These are phyloP conservation scores for Glareola pratincola DNA, from an alignment of 2,113 vertebrate species.

Conservation along the genomic window DNA sequence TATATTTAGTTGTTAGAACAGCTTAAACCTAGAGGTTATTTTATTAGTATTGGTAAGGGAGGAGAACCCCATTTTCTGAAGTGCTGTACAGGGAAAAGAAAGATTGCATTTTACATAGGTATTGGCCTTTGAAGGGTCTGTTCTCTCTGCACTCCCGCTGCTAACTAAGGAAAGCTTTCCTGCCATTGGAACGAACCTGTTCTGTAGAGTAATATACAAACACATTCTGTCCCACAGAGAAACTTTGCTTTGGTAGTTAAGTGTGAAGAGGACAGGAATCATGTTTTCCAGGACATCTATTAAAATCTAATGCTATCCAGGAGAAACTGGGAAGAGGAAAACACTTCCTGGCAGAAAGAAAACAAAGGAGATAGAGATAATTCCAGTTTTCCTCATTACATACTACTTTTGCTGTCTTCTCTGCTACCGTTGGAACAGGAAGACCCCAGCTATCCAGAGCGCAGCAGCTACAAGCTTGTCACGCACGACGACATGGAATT, in stretches of 20 bases:
- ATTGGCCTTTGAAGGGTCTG: neutral
- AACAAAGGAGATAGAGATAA: neutral
- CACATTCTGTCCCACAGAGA: neutral
- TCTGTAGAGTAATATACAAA: neutral
- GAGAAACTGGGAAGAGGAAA: neutral
- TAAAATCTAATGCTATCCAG: neutral
- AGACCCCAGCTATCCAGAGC: neutral
- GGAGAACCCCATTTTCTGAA: neutral
- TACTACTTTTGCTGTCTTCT: neutral
- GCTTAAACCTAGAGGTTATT: neutral
- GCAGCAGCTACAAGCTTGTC: neutral
- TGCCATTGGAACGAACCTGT: neutral
- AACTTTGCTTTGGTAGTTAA: neutral
- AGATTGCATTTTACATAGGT: neutral
- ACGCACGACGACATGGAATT: accelerated
- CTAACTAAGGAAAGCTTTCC: neutral
- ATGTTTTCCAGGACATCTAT: neutral
- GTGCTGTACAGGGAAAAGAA: neutral
- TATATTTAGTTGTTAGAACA: neutral
- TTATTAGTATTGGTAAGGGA: neutral
- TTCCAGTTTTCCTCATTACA: neutral
- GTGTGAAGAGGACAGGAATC: neutral
- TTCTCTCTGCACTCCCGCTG: neutral
- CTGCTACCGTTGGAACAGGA: neutral
- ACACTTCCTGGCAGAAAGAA: neutral